Evolutionary conservation across 2,888 invertebrate species (phyloP), one percentile per base, ranked within the genome.

Genomic region (Metellina segmentata): DNA sequence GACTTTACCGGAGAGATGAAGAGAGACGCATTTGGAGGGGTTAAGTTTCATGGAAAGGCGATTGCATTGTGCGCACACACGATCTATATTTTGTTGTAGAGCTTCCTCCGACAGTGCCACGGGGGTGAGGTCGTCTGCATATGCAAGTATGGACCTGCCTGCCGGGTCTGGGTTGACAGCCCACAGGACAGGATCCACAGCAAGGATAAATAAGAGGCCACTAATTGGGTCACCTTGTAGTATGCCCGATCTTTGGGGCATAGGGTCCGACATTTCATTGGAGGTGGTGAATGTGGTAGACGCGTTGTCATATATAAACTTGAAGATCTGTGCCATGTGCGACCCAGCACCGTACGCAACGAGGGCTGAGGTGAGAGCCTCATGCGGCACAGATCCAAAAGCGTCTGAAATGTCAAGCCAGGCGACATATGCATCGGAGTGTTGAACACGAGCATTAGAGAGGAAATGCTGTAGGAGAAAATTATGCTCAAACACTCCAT

Each of bases 401-500:
- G 19, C 71, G 16, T 71, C 19, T 7, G 71, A 7, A 71, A 71
- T 11, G 71, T 71, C 71, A 6, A 71, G 71, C 19, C n/a, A 71
- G 16, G n/a, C 71, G 16, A n/a, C n/a, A 71, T 7, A 71, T 9
- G 71, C 71, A 19, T 71, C 71, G 8, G 6, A 6, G 16, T 71
- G 6, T 7, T n/a, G 6, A n/a, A 71, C 6, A n/a, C 71, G 16
- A 7, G 71, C 11, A 71, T n/a, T 16, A 6, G 7, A 7, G 8
- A 71, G 8, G 71, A 7, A 7, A 6, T 71, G 16, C 19, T 71
- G 11, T 11, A 71, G 71, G 11, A 71, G 6, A 71, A 71, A 71
- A 19, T 71, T 71, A 71, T 71, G 71, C 71, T 71, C 71, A 71
- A 71, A n/a, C 11, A 71, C 71, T 11, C 71, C 71, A 16, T 71